Evolutionary conservation across 2,888 invertebrate species (phyloP), one percentile per base, ranked within the genome.

Genomic region (Nomada fucata): DNA sequence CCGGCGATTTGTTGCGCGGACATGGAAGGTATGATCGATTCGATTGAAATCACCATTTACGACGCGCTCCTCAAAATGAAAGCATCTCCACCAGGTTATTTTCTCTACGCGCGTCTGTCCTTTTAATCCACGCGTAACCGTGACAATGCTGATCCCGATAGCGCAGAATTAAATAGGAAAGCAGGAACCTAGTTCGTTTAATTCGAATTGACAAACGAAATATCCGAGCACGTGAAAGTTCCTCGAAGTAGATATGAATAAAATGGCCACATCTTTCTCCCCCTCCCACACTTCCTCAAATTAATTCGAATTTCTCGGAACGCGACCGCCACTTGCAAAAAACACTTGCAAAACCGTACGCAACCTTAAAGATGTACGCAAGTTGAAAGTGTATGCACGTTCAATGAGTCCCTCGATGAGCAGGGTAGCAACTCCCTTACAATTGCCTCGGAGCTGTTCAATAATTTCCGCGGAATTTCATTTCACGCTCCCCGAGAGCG

Each of bases 1-100:
- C 87, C 87, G 76, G 74, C 88, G 82, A 79, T 89, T 80, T 90
- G 90, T 77, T 90, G 88, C 83, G 78, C 61, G 61, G 89, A 88
- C 63, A n/a, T 82, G 44, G 29, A 73, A 75, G 82, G 88, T 87
- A 86, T 76, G 64, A 47, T 9, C 52, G 15, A 29, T 59, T 59
- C 29, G 18, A 23, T n/a, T 20, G 52, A 71, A 67, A 36, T 64
- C 13, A 26, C 36, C 10, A 29, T 53, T 52, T 15, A 1, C 36
- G 36, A 36, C 36, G 36, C 36, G 36, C 36, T 36, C 44, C 52
- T 59, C 65, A 53, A 52, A 59, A 76, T 15, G 50, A 23, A 57
- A 20, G 50, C 50, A 76, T 76, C 64, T 64, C 63, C 70, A 47
- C 64, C 3, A 50, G 50, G 5, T 15, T 15, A 15, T 50, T 36